phyloP scores from a whole-genome alignment of 2,888 invertebrate genomes.

The Ornithoptera alexandrae region DNA sequence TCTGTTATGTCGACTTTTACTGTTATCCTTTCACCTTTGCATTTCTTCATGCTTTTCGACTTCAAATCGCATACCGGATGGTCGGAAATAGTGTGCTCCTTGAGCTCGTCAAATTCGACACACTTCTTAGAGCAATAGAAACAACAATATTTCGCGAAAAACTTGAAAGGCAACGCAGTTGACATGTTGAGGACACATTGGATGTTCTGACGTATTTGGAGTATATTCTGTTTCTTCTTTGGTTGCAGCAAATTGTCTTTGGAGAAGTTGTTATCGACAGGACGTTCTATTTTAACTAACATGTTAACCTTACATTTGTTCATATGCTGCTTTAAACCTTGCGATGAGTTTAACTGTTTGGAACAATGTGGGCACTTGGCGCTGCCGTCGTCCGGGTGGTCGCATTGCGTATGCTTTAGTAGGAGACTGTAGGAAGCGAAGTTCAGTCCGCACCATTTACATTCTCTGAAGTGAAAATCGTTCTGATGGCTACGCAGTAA shows the following conservation, averaged over 20 bases:
- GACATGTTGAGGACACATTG: slow-evolving; percentile 68
- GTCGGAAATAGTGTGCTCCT: slow-evolving; percentile 52
- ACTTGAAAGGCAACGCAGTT: slow-evolving; percentile 66
- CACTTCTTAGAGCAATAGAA: slow-evolving; percentile 67
- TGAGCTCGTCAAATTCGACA: slow-evolving; percentile 61
- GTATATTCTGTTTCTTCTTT: slow-evolving; percentile 52
- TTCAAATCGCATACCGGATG: slow-evolving; percentile 65
- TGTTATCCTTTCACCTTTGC: slow-evolving; percentile 62
- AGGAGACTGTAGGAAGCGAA: slow-evolving; percentile 51
- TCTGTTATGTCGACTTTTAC: slow-evolving; percentile 62
- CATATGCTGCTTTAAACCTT: slow-evolving; percentile 57
- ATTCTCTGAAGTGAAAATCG: slow-evolving; percentile 55
- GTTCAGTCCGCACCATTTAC: slow-evolving; percentile 51
- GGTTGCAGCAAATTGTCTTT: slow-evolving; percentile 40
- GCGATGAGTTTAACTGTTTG: slow-evolving; percentile 53
- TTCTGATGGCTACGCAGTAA: slow-evolving; percentile 50
- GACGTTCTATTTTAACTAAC: slow-evolving; percentile 35
- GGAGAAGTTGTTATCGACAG: slow-evolving; percentile 31
- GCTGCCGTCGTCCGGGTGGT: slow-evolving; percentile 52
- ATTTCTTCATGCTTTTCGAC: slow-evolving; percentile 61
- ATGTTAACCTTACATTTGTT: slow-evolving; percentile 56
- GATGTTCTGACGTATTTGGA: slow-evolving; percentile 64
- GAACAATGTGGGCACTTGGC: slow-evolving; percentile 60
- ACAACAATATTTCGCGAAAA: slow-evolving; percentile 62
- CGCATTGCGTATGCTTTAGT: slow-evolving; percentile 51